Conservation (phyloP, 2,888 invertebrate genomes). For the Malthinus flaveolus region DNA sequence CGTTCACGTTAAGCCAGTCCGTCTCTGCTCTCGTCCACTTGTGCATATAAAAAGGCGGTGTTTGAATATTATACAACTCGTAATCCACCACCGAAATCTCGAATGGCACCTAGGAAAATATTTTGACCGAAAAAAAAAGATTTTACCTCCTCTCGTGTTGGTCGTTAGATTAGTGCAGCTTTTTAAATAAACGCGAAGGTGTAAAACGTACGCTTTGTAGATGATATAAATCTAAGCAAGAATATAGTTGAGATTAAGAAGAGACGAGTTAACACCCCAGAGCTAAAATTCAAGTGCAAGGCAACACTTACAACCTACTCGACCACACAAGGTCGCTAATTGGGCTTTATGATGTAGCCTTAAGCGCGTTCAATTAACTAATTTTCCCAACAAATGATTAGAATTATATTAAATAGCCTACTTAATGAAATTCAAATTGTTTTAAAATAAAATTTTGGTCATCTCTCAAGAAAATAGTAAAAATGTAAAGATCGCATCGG, state of each 20-base stretch:
- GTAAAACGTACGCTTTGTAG: too few relatives aligned
- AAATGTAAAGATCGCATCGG: conserved; percentile 34
- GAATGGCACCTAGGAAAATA: too few relatives aligned
- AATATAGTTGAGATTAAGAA: conserved; percentile 1
- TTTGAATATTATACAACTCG: too few relatives aligned
- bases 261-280: conserved; percentile 36
- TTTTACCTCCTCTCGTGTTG: too few relatives aligned
- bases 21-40: too few relatives aligned
- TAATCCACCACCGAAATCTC: too few relatives aligned
- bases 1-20: too few relatives aligned
- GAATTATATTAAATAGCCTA: not conserved
- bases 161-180: too few relatives aligned
- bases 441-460: not conserved
- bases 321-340: conserved; percentile 41
- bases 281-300: conserved; percentile 42
- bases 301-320: conserved; percentile 33
- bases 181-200: too few relatives aligned
- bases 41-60: too few relatives aligned
- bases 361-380: conserved; percentile 41
- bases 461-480: conserved; percentile 8
- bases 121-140: too few relatives aligned
- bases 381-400: conserved; percentile 33
- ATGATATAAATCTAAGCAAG: too few relatives aligned
- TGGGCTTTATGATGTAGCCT: conserved; percentile 43
- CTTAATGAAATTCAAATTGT: not conserved